Base-by-base conservation (phyloP, 2,797 vertebrate genomes). In the Poeciliopsis turneri region DNA sequence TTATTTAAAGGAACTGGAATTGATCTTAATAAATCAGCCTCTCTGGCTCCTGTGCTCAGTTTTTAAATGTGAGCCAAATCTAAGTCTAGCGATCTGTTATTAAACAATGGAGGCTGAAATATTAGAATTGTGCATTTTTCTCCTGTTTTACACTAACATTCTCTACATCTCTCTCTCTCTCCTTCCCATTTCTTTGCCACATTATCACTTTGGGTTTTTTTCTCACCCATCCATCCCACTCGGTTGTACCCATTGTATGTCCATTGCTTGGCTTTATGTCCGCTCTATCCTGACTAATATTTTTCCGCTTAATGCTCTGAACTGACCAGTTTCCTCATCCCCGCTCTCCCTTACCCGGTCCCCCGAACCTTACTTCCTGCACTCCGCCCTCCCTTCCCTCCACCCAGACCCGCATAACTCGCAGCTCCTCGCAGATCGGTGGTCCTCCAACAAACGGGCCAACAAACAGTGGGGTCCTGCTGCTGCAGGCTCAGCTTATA, bases 91-190 rank as follows among this genome's bases (percentile, higher is more conserved):
- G 72, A 78, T 86, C 78, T 68, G 81, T 83, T 85, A 74, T 75
- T 78, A 86, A 88, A 91, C 86, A 75, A 90, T 87, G 82, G 86
- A 11, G 23, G 75, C 83, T 86, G 82, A 82, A 87, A 71, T 86
- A 89, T 86, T 89, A 94, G 90, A 86, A 86, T 86, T 94, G 90
- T 94, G 87, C 92, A 91, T 94, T 94, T 91, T 86, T 91, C 86
- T 92, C 89, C 92, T 86, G 28, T 89, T 82, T 89, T 92, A 94
- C 92, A 92, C 95, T 95, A 96, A 96, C 94, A 95, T 95, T 94
- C 91, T 96, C 90, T 94, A 78, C 92, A 93, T 95, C 88, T 95
- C 89, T 95, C 91, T 96, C 92, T 95, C 90, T 77, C 76, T 76
- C 91, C 88, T 94, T 90, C 92, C 93, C 91, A 91, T 95, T 92